phyloP scores from a whole-genome alignment of 2,888 invertebrate species.

The Limnephilus lunatus region DNA sequence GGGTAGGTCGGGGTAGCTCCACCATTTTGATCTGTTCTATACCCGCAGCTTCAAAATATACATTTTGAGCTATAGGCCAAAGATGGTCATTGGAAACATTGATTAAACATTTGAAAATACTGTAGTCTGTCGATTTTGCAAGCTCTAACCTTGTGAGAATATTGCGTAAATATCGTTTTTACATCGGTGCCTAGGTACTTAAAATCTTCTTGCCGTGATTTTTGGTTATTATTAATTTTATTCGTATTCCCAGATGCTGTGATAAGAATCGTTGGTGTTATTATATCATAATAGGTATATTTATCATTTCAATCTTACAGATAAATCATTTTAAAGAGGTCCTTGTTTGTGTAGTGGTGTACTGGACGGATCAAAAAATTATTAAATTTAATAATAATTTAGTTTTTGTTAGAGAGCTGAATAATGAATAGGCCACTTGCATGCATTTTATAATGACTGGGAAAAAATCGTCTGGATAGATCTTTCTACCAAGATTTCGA shows the following conservation, averaged over 20 bases:
- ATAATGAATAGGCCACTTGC: too few species aligned
- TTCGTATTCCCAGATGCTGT: neutral
- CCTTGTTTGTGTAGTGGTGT: too few species aligned
- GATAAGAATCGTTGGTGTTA: neutral
- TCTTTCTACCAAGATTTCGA: too few species aligned
- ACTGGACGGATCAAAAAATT: too few species aligned
- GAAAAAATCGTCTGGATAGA: too few species aligned
- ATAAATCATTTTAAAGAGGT: too few species aligned
- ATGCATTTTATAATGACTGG: too few species aligned
- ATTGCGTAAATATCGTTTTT: neutral
- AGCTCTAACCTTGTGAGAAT: neutral
- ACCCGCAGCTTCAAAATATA: slow-evolving; percentile 39
- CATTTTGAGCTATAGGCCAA: neutral
- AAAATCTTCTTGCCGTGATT: neutral
- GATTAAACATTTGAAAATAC: slow-evolving; percentile 22
- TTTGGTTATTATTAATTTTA: neutral
- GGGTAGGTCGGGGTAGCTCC: slow-evolving; percentile 62
- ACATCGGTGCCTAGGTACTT: neutral
- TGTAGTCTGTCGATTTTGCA: neutral
- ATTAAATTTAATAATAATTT: too few species aligned
- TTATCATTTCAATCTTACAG: too few species aligned
- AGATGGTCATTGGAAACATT: neutral
- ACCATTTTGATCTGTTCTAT: slow-evolving; percentile 59
- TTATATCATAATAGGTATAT: neutral
- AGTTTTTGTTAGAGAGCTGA: too few species aligned